A percentile compares a stretch with the other conserved stretches of the same genome.
These are phyloP conservation scores for Erynnis tages DNA, from an alignment of 2,888 invertebrate genomes.

Conservation along the genomic window DNA sequence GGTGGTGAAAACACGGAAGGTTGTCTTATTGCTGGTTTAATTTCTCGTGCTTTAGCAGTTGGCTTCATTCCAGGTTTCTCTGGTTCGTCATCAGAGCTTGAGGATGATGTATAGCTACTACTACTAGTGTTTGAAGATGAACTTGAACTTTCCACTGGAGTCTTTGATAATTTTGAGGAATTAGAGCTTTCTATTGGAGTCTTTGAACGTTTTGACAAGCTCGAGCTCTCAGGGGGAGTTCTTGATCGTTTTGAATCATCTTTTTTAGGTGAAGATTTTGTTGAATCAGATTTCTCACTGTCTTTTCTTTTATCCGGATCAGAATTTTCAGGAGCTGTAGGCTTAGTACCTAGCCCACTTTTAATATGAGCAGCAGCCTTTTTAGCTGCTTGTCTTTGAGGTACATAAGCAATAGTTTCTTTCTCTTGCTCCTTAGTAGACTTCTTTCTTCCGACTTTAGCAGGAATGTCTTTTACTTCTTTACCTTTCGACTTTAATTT, in stretches of 20 bases:
- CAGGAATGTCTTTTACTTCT: constrained; percentile 65
- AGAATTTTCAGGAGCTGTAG: constrained; percentile 61
- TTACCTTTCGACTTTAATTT: constrained; percentile 73
- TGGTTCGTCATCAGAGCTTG: constrained; percentile 83
- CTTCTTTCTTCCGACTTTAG: constrained; percentile 72
- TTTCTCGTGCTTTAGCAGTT: constrained; percentile 68
- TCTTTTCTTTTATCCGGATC: constrained; percentile 68
- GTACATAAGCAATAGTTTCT: constrained; percentile 90
- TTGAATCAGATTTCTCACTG: constrained; percentile 51
- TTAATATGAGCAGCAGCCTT: constrained; percentile 95
- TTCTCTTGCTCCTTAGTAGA: constrained; percentile 83
- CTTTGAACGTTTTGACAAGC: constrained; percentile 57
- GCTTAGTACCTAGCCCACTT: constrained; percentile 85
- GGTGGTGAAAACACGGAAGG: constrained; percentile 72
- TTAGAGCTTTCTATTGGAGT: constrained; percentile 11
- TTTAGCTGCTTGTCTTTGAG: constrained; percentile 94
- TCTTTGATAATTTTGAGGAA: constrained; percentile 49
- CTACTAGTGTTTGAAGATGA: constrained; percentile 80
- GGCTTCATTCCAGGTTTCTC: constrained; percentile 64
- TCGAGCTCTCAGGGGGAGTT: constrained; percentile 64
- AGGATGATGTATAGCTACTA: constrained; percentile 81
- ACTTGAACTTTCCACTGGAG: constrained; percentile 66
- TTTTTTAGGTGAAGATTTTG: constrained; percentile 68
- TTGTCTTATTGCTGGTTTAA: constrained; percentile 58
- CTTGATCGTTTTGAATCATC: constrained; percentile 64